phyloP scores from a whole-genome alignment of 2,888 invertebrate genomes.

The Drosophila anceps region DNA sequence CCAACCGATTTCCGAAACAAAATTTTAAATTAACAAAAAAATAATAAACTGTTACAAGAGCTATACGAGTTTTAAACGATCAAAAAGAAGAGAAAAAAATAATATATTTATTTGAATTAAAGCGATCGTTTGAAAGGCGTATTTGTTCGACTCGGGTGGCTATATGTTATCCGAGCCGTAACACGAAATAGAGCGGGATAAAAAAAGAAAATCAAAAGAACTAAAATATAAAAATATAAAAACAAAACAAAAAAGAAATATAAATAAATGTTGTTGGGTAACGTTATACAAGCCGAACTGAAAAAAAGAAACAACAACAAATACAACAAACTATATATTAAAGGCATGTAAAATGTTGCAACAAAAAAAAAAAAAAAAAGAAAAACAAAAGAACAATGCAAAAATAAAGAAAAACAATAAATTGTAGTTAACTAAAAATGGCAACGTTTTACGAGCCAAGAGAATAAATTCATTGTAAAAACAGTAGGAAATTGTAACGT shows the following conservation, averaged over 20 bases:
- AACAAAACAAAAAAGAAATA: not conserved
- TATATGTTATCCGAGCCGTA: constrained; percentile 25
- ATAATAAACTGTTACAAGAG: not conserved
- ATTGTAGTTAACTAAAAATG: not conserved
- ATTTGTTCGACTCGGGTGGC: constrained; percentile 23
- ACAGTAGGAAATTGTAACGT: constrained; percentile 58
- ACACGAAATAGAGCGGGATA: constrained; percentile 24
- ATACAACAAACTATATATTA: constrained; percentile 8
- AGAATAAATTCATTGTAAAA: not conserved
- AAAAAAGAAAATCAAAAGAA: not conserved
- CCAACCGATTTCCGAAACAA: constrained; percentile 54
- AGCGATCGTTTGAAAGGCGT: constrained; percentile 32
- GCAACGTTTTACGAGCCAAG: constrained; percentile 43
- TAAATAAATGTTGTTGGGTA: constrained; percentile 23
- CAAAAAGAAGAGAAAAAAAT: constrained; percentile 17
- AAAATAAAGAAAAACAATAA: not conserved
- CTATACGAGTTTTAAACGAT: constrained; percentile 32
- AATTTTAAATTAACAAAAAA: not conserved
- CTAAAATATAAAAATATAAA: not conserved
- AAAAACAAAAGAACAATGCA: constrained; percentile 13
- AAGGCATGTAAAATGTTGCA: constrained; percentile 72
- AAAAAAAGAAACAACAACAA: constrained; percentile 16
- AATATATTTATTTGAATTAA: too few relatives aligned
- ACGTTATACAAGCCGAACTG: constrained; percentile 58
- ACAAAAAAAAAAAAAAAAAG: not conserved